Evolutionary conservation across 2,113 vertebrate genomes (phyloP).

Genomic region (Saguinus midas): DNA sequence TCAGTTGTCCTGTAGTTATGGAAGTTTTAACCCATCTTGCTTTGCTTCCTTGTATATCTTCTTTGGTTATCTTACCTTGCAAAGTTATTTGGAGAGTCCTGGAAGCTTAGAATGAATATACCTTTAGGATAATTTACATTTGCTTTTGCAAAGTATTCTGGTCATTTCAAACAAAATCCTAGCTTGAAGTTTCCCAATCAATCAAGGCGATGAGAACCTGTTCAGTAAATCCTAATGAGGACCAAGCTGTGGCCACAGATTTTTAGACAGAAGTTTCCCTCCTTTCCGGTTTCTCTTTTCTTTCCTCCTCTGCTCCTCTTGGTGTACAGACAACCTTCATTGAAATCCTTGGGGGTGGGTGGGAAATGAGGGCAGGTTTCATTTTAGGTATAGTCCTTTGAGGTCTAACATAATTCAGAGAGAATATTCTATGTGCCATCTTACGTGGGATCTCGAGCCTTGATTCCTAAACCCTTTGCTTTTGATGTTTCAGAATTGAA

Average conservation of each 20-base stretch:
- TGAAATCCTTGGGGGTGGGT: not conserved
- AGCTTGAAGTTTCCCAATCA: not conserved
- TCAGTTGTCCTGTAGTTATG: not conserved
- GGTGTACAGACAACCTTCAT: not conserved
- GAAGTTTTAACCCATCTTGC: not conserved
- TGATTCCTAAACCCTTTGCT: not conserved
- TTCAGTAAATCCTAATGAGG: not conserved
- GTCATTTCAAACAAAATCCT: not conserved
- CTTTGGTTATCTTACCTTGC: not conserved
- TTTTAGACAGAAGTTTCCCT: not conserved
- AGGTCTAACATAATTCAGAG: not conserved
- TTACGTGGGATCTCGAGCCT: not conserved
- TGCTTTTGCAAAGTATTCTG: not conserved
- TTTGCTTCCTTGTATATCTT: conserved; percentile 1
- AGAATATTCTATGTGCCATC: not conserved
- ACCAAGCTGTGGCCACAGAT: not conserved
- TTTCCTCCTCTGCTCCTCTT: not conserved
- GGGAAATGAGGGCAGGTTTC: not conserved
- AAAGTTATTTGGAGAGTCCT: not conserved
- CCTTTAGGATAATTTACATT: not conserved
- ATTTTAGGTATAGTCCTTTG: not conserved
- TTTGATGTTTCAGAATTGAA: not conserved
- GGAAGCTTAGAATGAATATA: not conserved
- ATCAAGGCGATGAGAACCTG: not conserved
- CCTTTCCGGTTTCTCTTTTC: not conserved